Conservation (phyloP, 2,797 vertebrate species). For the Eulemur albifrons region DNA sequence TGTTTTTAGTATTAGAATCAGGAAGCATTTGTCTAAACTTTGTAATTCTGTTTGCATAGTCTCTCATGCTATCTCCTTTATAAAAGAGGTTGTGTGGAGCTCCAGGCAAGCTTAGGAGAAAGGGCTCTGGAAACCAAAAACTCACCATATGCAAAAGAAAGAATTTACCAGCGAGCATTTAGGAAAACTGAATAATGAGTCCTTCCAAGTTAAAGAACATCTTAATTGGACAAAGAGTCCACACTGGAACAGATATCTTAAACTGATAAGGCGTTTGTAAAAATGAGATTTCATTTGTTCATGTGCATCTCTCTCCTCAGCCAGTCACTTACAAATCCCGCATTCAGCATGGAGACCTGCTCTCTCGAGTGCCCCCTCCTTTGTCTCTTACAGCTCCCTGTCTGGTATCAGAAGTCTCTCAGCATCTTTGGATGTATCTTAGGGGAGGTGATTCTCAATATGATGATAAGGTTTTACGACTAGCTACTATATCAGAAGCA, state of each 20-base stretch:
- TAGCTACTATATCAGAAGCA: slow-evolving; percentile 53
- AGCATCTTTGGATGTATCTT: not conserved
- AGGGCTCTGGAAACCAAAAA: slow-evolving; percentile 46
- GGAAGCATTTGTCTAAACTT: slow-evolving; percentile 44
- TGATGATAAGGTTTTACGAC: slow-evolving; percentile 37
- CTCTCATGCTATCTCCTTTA: slow-evolving; percentile 29
- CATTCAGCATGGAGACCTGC: not conserved
- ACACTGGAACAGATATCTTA: not conserved
- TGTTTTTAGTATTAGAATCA: slow-evolving; percentile 52
- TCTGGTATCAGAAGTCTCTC: not conserved
- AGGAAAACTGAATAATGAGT: not conserved
- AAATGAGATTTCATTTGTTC: not conserved
- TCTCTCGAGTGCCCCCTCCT: not conserved
- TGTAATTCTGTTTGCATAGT: slow-evolving; percentile 57
- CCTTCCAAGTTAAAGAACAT: slow-evolving; percentile 15
- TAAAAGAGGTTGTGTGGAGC: slow-evolving; percentile 23
- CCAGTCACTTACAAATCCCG: not conserved
- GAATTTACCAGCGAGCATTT: slow-evolving; percentile 32
- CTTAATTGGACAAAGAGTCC: not conserved
- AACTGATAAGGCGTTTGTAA: not conserved
- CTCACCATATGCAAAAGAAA: slow-evolving; percentile 15
- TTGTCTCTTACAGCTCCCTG: not conserved
- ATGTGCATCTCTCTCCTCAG: not conserved
- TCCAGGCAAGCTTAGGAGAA: slow-evolving; percentile 46
- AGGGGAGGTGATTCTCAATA: slow-evolving; percentile 6